Conservation (phyloP, 1,140 invertebrate genomes). For the Alviniconcha marisindica region DNA sequence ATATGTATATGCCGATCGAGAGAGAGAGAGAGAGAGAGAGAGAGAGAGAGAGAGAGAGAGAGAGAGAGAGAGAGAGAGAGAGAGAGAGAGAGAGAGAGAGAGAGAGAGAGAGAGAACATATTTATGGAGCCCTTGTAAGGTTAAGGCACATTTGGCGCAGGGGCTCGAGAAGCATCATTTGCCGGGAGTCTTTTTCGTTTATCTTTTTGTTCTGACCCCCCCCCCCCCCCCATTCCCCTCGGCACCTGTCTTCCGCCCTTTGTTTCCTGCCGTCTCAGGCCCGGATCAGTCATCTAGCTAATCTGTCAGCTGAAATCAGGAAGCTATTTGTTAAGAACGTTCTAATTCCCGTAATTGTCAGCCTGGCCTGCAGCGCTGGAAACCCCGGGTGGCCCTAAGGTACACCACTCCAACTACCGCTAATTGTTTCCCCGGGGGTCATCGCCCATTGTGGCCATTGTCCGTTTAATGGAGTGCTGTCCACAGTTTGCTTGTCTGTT, state of each 20-base stretch:
- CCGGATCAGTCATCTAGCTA: slow-evolving; percentile 36
- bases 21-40: background rate
- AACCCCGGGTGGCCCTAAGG: background rate
- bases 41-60: background rate
- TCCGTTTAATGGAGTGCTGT: slow-evolving; percentile 34
- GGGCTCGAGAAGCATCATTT: too few species aligned
- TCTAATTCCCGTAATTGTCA: slow-evolving; percentile 37
- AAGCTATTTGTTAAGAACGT: slow-evolving; percentile 43
- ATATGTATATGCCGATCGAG: background rate
- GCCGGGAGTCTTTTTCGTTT: background rate
- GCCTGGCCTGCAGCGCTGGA: background rate
- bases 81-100: too few species aligned
- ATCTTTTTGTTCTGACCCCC: background rate
- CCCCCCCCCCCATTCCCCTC: background rate
- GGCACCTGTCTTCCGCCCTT: background rate
- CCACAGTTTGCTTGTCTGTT: slow-evolving; percentile 30
- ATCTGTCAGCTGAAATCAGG: slow-evolving; percentile 38
- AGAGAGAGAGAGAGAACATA: too few species aligned
- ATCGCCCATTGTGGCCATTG: slow-evolving; percentile 27
- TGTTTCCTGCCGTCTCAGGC: slow-evolving; percentile 28
- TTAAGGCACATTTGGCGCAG: too few species aligned
- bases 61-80: too few species aligned
- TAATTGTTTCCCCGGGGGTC: slow-evolving; percentile 39
- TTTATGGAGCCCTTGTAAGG: too few species aligned
- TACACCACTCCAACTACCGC: slow-evolving; percentile 27